A percentile compares a stretch with the other conserved stretches of the same genome.
Conservation (phyloP, 2,888 invertebrate genomes). For the Tipula vernalis region DNA sequence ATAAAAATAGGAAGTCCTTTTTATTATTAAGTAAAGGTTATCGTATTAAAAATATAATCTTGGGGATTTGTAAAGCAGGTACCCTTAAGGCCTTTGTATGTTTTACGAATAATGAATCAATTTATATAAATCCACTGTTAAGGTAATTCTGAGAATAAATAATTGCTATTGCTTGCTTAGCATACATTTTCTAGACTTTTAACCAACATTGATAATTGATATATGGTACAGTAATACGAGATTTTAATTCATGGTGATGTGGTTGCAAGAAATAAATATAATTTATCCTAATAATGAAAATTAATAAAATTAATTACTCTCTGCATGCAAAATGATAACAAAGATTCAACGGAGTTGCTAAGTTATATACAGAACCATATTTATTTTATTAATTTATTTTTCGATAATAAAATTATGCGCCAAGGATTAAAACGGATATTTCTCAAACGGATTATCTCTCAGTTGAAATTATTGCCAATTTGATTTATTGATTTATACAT, state of each 20-base stretch:
- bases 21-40: background rate
- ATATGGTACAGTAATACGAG: background rate
- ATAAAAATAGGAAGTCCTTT: background rate
- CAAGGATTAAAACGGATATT: no score
- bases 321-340: no score
- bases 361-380: no score
- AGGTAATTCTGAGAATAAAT: background rate
- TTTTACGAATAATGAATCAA: background rate
- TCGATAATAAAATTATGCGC: no score
- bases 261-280: no score
- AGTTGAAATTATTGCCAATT: no score
- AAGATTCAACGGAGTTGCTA: no score
- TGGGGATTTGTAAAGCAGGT: background rate
- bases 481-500: no score
- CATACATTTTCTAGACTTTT: background rate
- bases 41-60: background rate
- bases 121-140: background rate
- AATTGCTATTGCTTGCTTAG: background rate
- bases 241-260: background rate
- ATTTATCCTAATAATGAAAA: no score
- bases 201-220: background rate
- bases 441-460: no score
- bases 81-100: background rate
- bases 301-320: no score
- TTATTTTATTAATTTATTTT: no score